Evolutionary conservation across 2,888 invertebrate genomes (phyloP).

Genomic region (Amaurobius ferox): DNA sequence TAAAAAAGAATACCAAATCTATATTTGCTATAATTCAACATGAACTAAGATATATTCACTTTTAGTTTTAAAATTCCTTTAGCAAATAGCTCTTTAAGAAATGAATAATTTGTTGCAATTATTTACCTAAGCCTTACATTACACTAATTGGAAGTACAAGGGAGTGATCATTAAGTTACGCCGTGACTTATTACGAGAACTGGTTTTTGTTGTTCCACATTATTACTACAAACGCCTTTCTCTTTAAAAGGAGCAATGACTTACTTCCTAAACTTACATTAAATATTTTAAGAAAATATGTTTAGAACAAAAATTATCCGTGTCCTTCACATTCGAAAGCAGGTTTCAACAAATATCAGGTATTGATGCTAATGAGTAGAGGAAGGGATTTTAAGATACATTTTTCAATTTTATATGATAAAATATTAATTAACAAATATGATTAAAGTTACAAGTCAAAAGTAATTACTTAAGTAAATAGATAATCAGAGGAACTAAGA

Average conservation of each 20-base stretch:
- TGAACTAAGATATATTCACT: not conserved
- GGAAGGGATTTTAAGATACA: too few species aligned
- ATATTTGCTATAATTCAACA: not conserved
- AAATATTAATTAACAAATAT: too few species aligned
- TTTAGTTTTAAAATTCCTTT: constrained; percentile 6
- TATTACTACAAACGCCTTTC: constrained; percentile 7
- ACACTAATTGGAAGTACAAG: constrained; percentile 22
- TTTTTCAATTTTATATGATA: too few species aligned
- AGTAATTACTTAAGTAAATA: too few species aligned
- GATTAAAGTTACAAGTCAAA: too few species aligned
- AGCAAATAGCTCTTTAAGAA: constrained; percentile 4
- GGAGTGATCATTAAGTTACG: constrained; percentile 19
- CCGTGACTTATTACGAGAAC: constrained; percentile 12
- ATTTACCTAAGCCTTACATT: constrained; percentile 15
- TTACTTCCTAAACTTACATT: not conserved
- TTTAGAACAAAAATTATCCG: not conserved
- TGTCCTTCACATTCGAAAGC: too few species aligned
- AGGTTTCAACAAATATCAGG: too few species aligned
- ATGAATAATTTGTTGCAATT: constrained; percentile 21
- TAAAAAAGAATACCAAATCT: not conserved
- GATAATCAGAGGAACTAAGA: too few species aligned
- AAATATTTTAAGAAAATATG: not conserved
- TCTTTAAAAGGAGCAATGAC: not conserved
- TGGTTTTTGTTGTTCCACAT: not conserved
- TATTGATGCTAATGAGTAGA: too few species aligned